Evolutionary conservation across 2,888 invertebrate genomes (phyloP).

Genomic region (Agriotes lineatus): DNA sequence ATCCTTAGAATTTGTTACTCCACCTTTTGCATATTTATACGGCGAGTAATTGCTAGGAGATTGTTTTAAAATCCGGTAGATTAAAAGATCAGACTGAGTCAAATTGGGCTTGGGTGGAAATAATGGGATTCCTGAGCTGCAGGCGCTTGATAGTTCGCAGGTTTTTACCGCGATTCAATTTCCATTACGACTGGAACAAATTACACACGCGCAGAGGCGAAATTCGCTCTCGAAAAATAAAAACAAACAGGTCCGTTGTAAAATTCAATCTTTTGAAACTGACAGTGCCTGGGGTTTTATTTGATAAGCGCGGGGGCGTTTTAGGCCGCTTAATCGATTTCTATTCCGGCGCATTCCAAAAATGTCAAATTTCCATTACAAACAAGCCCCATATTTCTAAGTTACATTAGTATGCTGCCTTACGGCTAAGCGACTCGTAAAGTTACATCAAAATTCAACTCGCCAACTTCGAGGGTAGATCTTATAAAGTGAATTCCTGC

Average conservation of each 20-base stretch:
- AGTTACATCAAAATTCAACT: slow-evolving; percentile 34
- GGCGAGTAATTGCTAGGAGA: slow-evolving; percentile 25
- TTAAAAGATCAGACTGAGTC: slow-evolving; percentile 20
- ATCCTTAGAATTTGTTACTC: slow-evolving; percentile 22
- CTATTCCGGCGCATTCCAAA: slow-evolving; percentile 12
- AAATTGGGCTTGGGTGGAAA: slow-evolving; percentile 20
- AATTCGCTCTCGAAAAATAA: neutral
- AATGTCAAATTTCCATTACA: slow-evolving; percentile 35
- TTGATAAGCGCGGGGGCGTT: neutral
- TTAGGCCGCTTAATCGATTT: slow-evolving; percentile 24
- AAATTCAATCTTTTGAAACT: slow-evolving; percentile 8
- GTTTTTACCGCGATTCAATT: slow-evolving; percentile 20
- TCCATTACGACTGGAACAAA: slow-evolving; percentile 8
- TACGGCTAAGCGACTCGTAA: slow-evolving; percentile 27
- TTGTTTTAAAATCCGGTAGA: slow-evolving; percentile 31
- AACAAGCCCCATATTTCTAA: slow-evolving; percentile 30
- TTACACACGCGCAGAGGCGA: neutral
- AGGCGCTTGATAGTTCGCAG: slow-evolving; percentile 16
- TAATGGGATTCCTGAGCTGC: slow-evolving; percentile 12
- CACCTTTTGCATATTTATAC: slow-evolving; percentile 20
- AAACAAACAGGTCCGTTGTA: neutral
- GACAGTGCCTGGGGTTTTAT: slow-evolving; percentile 1
- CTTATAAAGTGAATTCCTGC: slow-evolving; percentile 30
- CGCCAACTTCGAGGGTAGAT: slow-evolving; percentile 26
- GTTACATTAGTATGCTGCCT: slow-evolving; percentile 34